Base-by-base conservation (phyloP, 1,140 invertebrate genomes). In the Uloborus diversus region DNA sequence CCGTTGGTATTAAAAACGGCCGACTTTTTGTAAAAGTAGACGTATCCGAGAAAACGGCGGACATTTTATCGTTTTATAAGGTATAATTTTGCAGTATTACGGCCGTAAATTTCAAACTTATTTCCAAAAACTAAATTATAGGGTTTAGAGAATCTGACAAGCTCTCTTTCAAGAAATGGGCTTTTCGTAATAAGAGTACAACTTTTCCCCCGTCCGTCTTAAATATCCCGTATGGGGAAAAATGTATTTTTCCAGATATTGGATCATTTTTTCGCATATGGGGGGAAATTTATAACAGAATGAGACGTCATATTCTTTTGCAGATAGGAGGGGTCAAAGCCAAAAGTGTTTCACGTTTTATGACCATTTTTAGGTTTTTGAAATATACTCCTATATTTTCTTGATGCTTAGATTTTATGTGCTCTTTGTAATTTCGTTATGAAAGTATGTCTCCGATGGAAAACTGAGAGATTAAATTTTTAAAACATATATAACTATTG, bases 31-130 rank as follows among this genome's bases (percentile, higher is more conserved):
- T 57, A 70, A 25, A 27, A 35, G 32, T 70, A 70, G 68, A 37
- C 68, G 49, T 57, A 61, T 57, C 33, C 28, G 51, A 57, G 51
- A 37, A 68, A 35, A n/a, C 32, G 17, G 68, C 17, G 20, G 28
- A 25, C 23, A 25, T 33, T 70, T 70, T 70, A 70, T 70, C 68
- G 68, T 57, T 70, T 70, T 70, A 70, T 70, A 70, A 33, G 32
- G 32, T 70, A 70, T 70, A 70, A 70, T 70, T 70, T 70, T 70
- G 66, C 47, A 30, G 30, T 70, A 70, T 70, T 70, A 70, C 25
- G 66, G 51, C 66, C 51, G 51, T 70, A 70, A 56, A 70, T 70
- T 70, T 70, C 68, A 70, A 70, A 57, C 68, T 70, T 70, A 70
- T 70, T 70, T 37, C 68, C 53, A 35, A 37, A 70, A 14, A 17